phyloP scores from a whole-genome alignment of 2,797 vertebrate genomes.

The Zalophus californianus region DNA sequence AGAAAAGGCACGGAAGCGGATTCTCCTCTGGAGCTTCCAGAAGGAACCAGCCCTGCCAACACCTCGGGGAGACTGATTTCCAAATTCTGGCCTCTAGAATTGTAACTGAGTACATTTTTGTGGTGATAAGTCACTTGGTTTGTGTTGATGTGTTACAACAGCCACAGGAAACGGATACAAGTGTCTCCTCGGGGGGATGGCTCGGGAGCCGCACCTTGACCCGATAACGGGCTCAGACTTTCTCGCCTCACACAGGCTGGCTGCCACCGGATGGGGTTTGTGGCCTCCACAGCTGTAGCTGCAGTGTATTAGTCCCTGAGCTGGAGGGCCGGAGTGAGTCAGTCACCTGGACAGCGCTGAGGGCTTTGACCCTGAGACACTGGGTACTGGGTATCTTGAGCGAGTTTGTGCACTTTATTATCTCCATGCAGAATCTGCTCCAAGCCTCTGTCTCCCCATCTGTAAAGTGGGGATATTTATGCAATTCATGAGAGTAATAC shows the following conservation, averaged over 20 bases:
- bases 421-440: background rate
- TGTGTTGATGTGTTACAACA: background rate
- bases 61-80: background rate
- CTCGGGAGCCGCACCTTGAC: accelerated
- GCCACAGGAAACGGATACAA: background rate
- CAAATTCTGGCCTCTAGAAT: background rate
- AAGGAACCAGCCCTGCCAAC: background rate
- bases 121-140: background rate
- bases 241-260: background rate
- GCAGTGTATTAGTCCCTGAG: no score
- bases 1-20: background rate
- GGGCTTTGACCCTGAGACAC: background rate
- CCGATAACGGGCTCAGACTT: background rate
- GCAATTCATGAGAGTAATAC: background rate
- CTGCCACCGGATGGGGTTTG: background rate
- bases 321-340: background rate
- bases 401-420: no score
- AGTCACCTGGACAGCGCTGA: background rate
- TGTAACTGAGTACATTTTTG: background rate
- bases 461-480: background rate
- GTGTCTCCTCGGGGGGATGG: background rate
- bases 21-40: background rate
- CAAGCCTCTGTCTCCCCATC: background rate
- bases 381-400: background rate
- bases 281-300: no score